These are phyloP conservation scores for Cyrtorhinus lividipennis DNA, from an alignment of 1,140 invertebrate genomes.

Conservation along the genomic window DNA sequence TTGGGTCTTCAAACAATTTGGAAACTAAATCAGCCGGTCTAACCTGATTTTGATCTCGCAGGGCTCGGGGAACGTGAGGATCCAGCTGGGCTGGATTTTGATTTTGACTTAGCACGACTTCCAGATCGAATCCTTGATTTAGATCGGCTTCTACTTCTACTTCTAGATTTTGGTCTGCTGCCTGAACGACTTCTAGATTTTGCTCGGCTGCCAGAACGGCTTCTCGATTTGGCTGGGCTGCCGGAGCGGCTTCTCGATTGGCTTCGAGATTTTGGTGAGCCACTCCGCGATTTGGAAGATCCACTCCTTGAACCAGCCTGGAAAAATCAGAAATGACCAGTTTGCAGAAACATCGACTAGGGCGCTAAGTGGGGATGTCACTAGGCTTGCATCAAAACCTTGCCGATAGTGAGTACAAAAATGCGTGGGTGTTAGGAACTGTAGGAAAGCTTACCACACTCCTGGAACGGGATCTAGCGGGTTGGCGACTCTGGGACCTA, in stretches of 20 bases:
- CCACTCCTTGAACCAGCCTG: neutral
- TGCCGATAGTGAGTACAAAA: too few relatives aligned
- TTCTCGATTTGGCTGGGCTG: slow-evolving; percentile 16
- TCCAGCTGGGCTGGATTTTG: neutral
- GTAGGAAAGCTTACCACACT: neutral
- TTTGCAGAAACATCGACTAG: neutral
- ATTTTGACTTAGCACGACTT: neutral
- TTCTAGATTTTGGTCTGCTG: neutral
- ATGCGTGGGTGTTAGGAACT: too few relatives aligned
- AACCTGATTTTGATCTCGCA: slow-evolving; percentile 10
- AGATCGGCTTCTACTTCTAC: neutral
- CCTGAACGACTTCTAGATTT: slow-evolving; percentile 20
- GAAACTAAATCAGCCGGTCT: neutral
- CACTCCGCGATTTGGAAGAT: slow-evolving; percentile 18
- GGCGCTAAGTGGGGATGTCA: too few relatives aligned
- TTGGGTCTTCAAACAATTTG: neutral
- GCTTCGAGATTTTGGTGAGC: slow-evolving; percentile 27
- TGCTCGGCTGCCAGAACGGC: slow-evolving; percentile 1
- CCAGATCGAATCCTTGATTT: neutral
- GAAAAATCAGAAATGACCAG: neutral
- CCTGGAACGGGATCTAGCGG: neutral
- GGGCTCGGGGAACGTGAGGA: neutral
- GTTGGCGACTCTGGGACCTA: neutral
- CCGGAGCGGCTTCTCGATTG: slow-evolving; percentile 23
- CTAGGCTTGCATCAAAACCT: too few relatives aligned